These are phyloP conservation scores for Pempheris klunzingeri DNA, from an alignment of 2,797 vertebrate genomes.

Conservation along the genomic window DNA sequence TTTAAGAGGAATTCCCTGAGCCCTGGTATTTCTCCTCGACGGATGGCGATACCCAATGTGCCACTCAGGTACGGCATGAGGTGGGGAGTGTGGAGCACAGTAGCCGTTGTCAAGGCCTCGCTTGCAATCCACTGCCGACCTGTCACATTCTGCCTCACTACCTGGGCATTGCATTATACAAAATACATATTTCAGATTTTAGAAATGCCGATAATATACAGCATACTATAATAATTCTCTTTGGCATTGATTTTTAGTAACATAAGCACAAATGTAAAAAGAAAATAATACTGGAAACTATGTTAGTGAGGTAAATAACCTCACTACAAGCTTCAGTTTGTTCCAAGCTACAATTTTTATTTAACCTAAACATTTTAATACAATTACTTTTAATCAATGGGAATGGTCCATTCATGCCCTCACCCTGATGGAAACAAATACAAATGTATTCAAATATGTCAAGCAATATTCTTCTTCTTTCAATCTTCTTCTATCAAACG, in stretches of 20 bases:
- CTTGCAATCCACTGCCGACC: constrained; percentile 71
- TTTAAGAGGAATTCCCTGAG: constrained; percentile 65
- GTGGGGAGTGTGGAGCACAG: constrained; percentile 57
- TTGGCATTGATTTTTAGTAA: neutral
- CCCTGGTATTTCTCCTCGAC: constrained; percentile 77
- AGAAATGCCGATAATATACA: too few species aligned
- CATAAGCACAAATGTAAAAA: neutral
- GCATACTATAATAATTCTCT: accelerated
- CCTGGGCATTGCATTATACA: constrained; percentile 44
- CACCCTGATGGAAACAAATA: neutral
- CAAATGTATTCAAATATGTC: neutral
- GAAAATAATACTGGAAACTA: neutral
- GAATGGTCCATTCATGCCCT: neutral
- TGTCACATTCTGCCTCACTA: constrained; percentile 68
- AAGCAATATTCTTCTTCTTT: neutral
- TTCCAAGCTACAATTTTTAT: too few species aligned
- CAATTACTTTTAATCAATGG: neutral
- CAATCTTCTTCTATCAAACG: neutral
- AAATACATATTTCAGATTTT: neutral
- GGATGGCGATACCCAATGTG: constrained; percentile 76
- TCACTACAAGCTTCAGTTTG: neutral
- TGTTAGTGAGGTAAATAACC: neutral
- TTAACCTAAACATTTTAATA: neutral
- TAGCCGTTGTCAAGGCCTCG: constrained; percentile 66
- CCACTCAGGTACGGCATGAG: constrained; percentile 63